phyloP scores from a whole-genome alignment of 2,113 vertebrate genomes.

The Pelvicachromis taeniatus region DNA sequence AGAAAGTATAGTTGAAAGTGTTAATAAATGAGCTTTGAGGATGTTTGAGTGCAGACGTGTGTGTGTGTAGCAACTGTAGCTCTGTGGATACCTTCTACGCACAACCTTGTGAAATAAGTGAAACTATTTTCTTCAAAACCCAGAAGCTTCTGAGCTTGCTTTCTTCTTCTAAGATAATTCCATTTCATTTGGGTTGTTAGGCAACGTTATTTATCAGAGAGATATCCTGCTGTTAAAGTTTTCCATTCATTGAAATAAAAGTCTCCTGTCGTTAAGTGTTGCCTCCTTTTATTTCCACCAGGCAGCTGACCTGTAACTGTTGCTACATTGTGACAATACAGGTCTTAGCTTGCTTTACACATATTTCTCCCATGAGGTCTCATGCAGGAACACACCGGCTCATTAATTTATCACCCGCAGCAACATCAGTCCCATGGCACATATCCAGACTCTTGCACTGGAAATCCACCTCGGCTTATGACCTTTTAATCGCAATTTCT shows the following conservation, averaged over 20 bases:
- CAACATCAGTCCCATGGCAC: neutral
- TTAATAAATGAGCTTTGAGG: neutral
- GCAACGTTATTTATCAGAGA: neutral
- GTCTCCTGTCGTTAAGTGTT: rapidly evolving
- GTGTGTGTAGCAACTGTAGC: neutral
- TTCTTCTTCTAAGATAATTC: neutral
- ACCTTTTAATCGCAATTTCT: neutral
- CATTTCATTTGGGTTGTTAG: neutral
- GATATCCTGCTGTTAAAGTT: neutral
- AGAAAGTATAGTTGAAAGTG: neutral
- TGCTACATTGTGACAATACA: constrained; percentile 29
- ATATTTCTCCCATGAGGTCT: constrained; percentile 30
- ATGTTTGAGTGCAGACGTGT: neutral
- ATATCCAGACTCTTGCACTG: neutral
- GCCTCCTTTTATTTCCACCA: neutral
- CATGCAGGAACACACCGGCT: constrained; percentile 1
- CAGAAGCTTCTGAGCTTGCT: neutral
- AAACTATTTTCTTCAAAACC: neutral
- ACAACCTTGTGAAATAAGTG: neutral
- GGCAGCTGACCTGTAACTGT: neutral
- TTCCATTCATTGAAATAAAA: neutral
- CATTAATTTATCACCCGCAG: constrained; percentile 58
- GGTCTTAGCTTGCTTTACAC: constrained; percentile 70
- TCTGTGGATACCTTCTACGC: neutral
- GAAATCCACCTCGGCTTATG: constrained; percentile 1